phyloP scores from a whole-genome alignment of 2,888 invertebrate species.

The Drosophila falleni region DNA sequence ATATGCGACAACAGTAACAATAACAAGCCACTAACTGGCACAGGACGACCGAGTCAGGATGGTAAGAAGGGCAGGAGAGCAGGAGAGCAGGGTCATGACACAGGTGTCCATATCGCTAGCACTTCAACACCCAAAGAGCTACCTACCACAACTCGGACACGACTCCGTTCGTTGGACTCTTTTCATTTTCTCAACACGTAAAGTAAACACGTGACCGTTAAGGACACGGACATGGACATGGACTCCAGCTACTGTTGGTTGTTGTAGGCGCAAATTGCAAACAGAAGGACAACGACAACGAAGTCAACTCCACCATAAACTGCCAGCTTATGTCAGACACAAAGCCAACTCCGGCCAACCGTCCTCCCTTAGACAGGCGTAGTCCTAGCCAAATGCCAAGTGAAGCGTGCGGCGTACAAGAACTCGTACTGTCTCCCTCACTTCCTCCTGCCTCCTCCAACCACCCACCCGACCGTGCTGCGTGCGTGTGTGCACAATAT shows the following conservation, averaged over 20 bases:
- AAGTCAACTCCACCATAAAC: slow-evolving; percentile 64
- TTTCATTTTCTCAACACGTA: slow-evolving; percentile 82
- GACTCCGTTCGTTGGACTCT: slow-evolving; percentile 54
- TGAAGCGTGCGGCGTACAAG: slow-evolving; percentile 61
- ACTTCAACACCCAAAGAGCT: slow-evolving; percentile 68
- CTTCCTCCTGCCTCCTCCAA: slow-evolving; percentile 6
- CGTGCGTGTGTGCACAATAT: slow-evolving; percentile 83
- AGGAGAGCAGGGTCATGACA: slow-evolving; percentile 43
- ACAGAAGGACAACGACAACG: slow-evolving; percentile 73
- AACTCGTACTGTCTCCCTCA: slow-evolving; percentile 39
- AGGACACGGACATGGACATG: slow-evolving; percentile 67
- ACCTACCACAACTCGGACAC: slow-evolving; percentile 26
- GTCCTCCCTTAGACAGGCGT: background rate
- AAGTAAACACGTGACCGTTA: slow-evolving; percentile 81
- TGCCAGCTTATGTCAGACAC: slow-evolving; percentile 81
- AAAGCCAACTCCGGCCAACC: slow-evolving; percentile 66
- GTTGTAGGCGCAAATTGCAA: slow-evolving; percentile 83
- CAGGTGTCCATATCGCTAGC: slow-evolving; percentile 76
- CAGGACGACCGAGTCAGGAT: slow-evolving; percentile 11
- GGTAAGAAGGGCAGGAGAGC: background rate
- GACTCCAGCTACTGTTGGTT: slow-evolving; percentile 23
- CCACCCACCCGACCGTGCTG: slow-evolving; percentile 26
- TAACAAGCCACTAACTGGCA: slow-evolving; percentile 73
- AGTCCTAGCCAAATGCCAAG: slow-evolving; percentile 54
- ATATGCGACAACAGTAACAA: slow-evolving; percentile 63